Evolutionary conservation across 2,797 vertebrate genomes (phyloP), one percentile per base, ranked within the genome.

Genomic region (Dallia pectoralis): DNA sequence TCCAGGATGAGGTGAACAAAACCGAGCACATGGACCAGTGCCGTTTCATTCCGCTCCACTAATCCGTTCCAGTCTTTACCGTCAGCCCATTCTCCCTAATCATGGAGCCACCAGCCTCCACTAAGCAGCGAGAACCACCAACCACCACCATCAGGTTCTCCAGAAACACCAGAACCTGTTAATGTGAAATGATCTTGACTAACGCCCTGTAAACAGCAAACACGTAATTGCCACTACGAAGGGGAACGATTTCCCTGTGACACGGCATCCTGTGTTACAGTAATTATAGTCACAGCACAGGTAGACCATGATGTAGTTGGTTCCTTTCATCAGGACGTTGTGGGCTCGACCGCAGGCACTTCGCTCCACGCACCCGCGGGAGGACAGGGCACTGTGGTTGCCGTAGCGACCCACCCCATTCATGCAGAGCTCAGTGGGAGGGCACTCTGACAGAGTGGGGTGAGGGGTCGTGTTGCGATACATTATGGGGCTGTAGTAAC

Each of bases 401-500:
- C 90, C 87, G 0, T 86, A 92, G 71, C 4, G 77, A 22, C 87
- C 90, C 0, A 76, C 62, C 0, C 74, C 91, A 66, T 78, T 86
- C 67, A 80, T 90, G 73, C 92, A 93, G 63, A 83, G 40, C 81
- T 91, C 79, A 0, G 67, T 11, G 0, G 86, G 86, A 14, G 82
- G 85, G 15, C 92, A 93, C 74, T 86, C 85, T 0, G 90, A 86
- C 70, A 70, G 76, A 0, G 79, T 56, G 12, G 79, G 66, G 53
- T 83, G 6, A 0, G 79, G 74, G 0, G 0, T 51, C 14, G 1
- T 53, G 25, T 70, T 25, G 0, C 69, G 78, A 15, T 75, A 64
- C 77, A 76, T 67, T 72, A 91, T 7, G 65, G 89, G 87, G 75
- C 82, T 89, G 88, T 69, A 93, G 82, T 72, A 87, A 86, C 92